Conservation (phyloP, 1,140 invertebrate species). For the Drosophila nikananu region DNA sequence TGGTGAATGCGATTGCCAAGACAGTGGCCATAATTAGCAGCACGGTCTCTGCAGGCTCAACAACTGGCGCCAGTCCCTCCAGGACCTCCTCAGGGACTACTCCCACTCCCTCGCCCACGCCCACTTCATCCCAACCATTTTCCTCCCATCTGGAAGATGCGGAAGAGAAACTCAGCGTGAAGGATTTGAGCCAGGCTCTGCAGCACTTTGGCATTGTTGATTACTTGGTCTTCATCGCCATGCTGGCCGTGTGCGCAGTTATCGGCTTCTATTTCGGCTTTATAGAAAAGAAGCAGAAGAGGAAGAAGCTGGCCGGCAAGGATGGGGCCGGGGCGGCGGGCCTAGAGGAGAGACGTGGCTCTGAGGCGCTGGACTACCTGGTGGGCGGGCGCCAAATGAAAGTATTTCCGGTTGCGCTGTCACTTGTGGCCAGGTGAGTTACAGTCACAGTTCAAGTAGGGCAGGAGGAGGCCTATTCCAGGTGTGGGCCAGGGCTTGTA, state of each 20-base stretch:
- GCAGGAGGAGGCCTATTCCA: not conserved
- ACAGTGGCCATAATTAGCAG: conserved; percentile 78
- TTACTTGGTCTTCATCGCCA: conserved; percentile 90
- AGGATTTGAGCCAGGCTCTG: conserved; percentile 86
- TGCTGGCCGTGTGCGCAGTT: conserved; percentile 89
- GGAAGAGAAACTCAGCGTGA: conserved; percentile 78
- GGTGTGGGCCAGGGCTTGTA: conserved; percentile 7
- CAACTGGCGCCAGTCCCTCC: conserved; percentile 29
- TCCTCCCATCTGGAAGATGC: conserved; percentile 10
- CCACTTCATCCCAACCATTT: conserved; percentile 24
- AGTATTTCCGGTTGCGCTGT: conserved; percentile 92
- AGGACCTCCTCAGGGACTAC: conserved; percentile 3
- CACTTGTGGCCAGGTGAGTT: conserved; percentile 91
- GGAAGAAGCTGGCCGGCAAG: conserved; percentile 49
- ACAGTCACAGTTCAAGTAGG: conserved; percentile 19
- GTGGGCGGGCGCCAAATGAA: conserved; percentile 94
- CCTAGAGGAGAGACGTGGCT: conserved; percentile 86
- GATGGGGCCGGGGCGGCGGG: conserved; percentile 57
- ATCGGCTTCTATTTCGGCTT: conserved; percentile 91
- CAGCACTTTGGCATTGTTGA: conserved; percentile 89
- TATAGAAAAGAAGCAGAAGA: conserved; percentile 87
- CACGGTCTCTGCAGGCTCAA: conserved; percentile 51
- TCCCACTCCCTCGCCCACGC: conserved; percentile 2
- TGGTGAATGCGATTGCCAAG: conserved; percentile 60
- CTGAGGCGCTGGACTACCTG: conserved; percentile 89